A percentile compares a stretch with the other conserved stretches of the same genome.
These are phyloP conservation scores for Alligator sinensis DNA, from an alignment of 2,113 vertebrate species.

Conservation along the genomic window DNA sequence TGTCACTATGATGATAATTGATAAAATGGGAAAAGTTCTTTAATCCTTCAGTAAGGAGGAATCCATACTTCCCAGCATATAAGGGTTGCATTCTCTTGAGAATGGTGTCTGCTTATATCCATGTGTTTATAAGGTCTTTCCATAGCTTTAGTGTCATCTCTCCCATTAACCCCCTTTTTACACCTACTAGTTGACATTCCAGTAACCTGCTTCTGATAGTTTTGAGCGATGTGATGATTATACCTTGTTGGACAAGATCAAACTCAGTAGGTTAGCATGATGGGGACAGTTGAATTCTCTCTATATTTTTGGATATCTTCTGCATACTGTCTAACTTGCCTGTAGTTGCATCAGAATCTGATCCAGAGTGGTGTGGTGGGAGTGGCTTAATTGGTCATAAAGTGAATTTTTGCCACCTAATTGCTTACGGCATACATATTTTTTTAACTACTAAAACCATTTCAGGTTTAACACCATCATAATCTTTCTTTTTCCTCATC, in stretches of 20 bases:
- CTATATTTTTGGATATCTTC: background rate
- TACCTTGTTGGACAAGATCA: background rate
- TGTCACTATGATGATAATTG: conserved; percentile 32
- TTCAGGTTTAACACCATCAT: background rate
- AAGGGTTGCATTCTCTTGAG: background rate
- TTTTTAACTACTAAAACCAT: background rate
- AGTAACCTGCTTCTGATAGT: background rate
- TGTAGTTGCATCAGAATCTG: background rate
- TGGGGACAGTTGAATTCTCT: background rate
- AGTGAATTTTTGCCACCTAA: background rate
- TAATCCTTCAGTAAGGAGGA: background rate
- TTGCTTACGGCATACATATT: background rate
- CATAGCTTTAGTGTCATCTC: background rate
- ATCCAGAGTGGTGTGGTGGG: background rate
- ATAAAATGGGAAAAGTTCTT: background rate
- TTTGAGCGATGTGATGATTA: background rate
- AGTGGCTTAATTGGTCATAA: background rate
- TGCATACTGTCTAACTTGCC: background rate
- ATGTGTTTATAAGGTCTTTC: too few relatives aligned
- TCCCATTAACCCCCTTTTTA: background rate
- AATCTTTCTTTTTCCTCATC: background rate
- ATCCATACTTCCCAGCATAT: background rate
- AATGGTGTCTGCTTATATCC: background rate
- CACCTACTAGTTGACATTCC: background rate
- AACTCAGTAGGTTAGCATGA: background rate